phyloP scores from a whole-genome alignment of 2,113 vertebrate genomes.

The Pollimyrus isidori region DNA sequence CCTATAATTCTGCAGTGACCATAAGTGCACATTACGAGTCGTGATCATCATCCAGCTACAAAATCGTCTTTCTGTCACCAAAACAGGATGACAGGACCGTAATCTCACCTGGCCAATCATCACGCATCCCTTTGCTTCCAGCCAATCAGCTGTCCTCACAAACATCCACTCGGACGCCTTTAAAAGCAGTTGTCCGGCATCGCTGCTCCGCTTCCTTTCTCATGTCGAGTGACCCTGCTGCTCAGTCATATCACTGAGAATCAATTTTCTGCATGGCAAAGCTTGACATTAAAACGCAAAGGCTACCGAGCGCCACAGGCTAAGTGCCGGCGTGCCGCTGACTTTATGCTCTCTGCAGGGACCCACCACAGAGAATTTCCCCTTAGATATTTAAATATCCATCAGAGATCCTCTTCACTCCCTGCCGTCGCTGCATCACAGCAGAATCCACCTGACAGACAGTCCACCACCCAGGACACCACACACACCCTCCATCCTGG shows the following conservation, averaged over 20 bases:
- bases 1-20: neutral
- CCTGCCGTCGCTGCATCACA: neutral
- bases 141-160: neutral
- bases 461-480: neutral
- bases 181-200: neutral
- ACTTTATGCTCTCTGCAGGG: slow-evolving; percentile 26
- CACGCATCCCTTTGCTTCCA: neutral
- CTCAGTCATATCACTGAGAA: slow-evolving; percentile 42
- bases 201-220: slow-evolving; percentile 21
- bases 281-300: slow-evolving; percentile 45
- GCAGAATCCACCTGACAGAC: neutral
- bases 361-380: neutral
- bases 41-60: slow-evolving; percentile 11
- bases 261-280: slow-evolving; percentile 44
- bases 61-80: slow-evolving; percentile 11
- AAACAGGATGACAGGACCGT: neutral
- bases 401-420: slow-evolving; percentile 9
- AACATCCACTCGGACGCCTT: neutral
- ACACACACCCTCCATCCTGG: neutral
- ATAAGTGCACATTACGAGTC: slow-evolving; percentile 23
- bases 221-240: slow-evolving; percentile 29
- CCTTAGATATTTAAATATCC: slow-evolving; percentile 9
- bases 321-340: slow-evolving; percentile 27
- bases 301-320: slow-evolving; percentile 39
- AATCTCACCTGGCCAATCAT: neutral